phyloP scores from a whole-genome alignment of 2,113 vertebrate genomes.

The Atractosteus spatula region DNA sequence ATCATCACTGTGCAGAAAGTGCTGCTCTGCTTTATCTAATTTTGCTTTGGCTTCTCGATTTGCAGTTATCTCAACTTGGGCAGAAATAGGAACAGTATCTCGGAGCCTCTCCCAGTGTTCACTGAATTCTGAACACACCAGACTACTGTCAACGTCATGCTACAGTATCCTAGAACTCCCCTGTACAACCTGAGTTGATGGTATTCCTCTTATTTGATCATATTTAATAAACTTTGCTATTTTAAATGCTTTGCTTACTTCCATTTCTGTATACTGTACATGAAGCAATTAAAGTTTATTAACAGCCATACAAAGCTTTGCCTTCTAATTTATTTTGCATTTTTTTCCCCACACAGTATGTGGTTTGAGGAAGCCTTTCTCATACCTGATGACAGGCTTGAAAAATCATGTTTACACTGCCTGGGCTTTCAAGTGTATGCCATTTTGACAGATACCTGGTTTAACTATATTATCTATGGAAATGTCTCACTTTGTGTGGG shows the following conservation, averaged over 20 bases:
- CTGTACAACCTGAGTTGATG: constrained; percentile 45
- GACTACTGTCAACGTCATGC: constrained; percentile 41
- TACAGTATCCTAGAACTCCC: constrained; percentile 31
- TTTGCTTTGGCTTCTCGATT: constrained; percentile 29
- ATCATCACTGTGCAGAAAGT: background rate
- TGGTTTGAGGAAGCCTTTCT: too few relatives aligned
- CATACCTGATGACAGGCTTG: too few relatives aligned
- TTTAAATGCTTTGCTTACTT: constrained; percentile 50
- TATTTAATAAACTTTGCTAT: constrained; percentile 43
- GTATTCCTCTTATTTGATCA: constrained; percentile 65
- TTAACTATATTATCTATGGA: too few relatives aligned
- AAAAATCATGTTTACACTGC: too few relatives aligned
- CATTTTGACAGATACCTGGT: too few relatives aligned
- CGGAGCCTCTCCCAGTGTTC: background rate
- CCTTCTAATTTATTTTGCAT: background rate
- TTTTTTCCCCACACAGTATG: background rate
- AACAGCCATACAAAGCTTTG: constrained; percentile 49
- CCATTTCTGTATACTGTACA: constrained; percentile 54
- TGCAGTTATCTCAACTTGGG: constrained; percentile 88
- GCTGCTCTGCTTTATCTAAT: background rate
- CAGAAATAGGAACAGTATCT: constrained; percentile 69
- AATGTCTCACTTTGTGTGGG: too few relatives aligned
- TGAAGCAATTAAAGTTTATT: constrained; percentile 63
- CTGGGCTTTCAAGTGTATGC: too few relatives aligned
- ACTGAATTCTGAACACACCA: constrained; percentile 36